Conservation (phyloP, 2,113 vertebrate genomes). For the Telmatochromis sp. region DNA sequence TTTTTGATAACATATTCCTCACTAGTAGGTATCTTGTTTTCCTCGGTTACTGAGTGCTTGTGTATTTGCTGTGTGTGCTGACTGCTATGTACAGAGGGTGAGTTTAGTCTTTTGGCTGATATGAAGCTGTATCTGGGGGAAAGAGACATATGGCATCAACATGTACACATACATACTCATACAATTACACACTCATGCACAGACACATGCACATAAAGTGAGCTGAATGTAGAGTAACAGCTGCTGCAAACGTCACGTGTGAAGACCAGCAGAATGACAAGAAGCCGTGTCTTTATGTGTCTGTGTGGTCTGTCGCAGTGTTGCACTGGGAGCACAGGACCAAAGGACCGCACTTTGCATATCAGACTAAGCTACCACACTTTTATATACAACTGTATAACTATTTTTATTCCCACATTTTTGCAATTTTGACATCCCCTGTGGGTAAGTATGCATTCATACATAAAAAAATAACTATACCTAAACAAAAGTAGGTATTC, state of each 20-base stretch:
- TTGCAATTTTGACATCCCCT: not conserved
- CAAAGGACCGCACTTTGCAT: not conserved
- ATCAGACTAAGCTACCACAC: not conserved
- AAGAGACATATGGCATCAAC: slow-evolving; percentile 44
- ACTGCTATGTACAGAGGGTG: slow-evolving; percentile 4
- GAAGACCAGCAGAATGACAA: slow-evolving; percentile 80
- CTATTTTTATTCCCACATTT: not conserved
- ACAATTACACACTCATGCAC: not conserved
- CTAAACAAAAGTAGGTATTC: not conserved
- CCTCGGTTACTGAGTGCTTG: not conserved
- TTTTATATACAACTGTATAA: not conserved
- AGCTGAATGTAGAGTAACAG: slow-evolving; percentile 74
- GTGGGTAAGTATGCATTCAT: not conserved
- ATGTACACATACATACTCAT: not conserved
- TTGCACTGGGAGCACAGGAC: not conserved
- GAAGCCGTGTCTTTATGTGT: not conserved
- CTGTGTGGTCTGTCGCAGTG: not conserved
- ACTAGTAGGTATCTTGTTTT: slow-evolving; percentile 43
- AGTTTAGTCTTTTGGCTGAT: slow-evolving; percentile 62
- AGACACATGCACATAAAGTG: slow-evolving; percentile 61
- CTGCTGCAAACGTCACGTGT: slow-evolving; percentile 81
- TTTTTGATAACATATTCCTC: slow-evolving; percentile 11
- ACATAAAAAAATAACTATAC: not conserved
- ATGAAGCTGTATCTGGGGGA: slow-evolving; percentile 75
- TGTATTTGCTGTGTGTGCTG: slow-evolving; percentile 19